Evolutionary conservation across 2,113 vertebrate species (phyloP).

Genomic region (Leptobrachium leishanense): DNA sequence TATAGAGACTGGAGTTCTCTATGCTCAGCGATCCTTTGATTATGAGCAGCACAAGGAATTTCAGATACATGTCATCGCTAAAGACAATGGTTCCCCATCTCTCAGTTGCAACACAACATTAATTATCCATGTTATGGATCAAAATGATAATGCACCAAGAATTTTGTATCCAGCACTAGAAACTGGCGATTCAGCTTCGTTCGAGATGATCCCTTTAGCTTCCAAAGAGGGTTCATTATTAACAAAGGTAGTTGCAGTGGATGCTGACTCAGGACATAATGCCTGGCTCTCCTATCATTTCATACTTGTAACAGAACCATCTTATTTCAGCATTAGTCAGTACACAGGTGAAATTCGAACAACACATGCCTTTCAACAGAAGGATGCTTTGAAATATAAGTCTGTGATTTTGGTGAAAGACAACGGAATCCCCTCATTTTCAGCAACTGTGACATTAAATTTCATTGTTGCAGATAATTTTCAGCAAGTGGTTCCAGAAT

Average conservation of each 20-base stretch:
- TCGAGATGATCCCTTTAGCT: constrained; percentile 40
- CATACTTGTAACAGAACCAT: constrained; percentile 39
- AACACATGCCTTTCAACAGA: constrained; percentile 54
- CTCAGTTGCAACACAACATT: constrained; percentile 17
- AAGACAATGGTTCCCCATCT: constrained; percentile 53
- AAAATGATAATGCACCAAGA: too few relatives aligned
- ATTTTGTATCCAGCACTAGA: not conserved
- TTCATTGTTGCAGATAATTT: constrained; percentile 7
- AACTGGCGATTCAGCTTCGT: not conserved
- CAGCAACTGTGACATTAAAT: too few relatives aligned
- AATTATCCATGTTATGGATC: constrained; percentile 14
- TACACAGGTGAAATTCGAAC: constrained; percentile 58
- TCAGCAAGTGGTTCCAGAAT: constrained; percentile 42
- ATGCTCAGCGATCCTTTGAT: too few relatives aligned
- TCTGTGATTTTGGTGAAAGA: too few relatives aligned
- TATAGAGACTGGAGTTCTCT: too few relatives aligned
- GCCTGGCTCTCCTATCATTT: not conserved
- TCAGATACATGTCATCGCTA: constrained; percentile 60
- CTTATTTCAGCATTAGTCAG: constrained; percentile 49
- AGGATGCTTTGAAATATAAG: constrained; percentile 50
- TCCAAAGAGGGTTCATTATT: constrained; percentile 53
- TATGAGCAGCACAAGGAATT: not conserved
- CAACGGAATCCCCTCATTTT: too few relatives aligned
- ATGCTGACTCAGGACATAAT: too few relatives aligned
- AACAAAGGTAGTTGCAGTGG: constrained; percentile 19